These are phyloP conservation scores for Mugil cephalus DNA, from an alignment of 2,113 vertebrate species.

Conservation along the genomic window DNA sequence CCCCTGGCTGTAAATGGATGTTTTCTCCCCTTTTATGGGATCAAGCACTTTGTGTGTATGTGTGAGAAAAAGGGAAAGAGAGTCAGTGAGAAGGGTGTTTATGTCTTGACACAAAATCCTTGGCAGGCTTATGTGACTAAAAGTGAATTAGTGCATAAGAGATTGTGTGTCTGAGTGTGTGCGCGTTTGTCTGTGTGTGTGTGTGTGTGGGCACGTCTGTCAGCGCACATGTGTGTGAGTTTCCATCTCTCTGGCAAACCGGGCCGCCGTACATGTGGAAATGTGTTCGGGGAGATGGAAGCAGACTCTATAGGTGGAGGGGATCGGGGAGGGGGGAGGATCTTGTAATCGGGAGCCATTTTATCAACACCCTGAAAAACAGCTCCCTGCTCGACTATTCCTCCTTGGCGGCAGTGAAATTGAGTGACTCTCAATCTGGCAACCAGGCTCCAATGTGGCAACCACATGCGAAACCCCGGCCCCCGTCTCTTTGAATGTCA, in stretches of 20 bases:
- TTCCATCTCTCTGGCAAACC: slow-evolving; percentile 57
- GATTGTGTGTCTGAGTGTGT: slow-evolving; percentile 48
- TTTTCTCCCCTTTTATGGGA: slow-evolving; percentile 53
- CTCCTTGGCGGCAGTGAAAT: slow-evolving; percentile 55
- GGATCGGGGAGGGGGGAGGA: not conserved
- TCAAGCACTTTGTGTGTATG: slow-evolving; percentile 46
- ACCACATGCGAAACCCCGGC: slow-evolving; percentile 70
- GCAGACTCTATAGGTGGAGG: slow-evolving; percentile 16
- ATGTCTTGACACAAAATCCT: slow-evolving; percentile 68
- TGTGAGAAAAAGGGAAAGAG: slow-evolving; percentile 21
- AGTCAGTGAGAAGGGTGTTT: slow-evolving; percentile 57
- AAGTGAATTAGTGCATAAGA: slow-evolving; percentile 61
- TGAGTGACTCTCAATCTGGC: slow-evolving; percentile 66
- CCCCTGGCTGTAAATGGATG: slow-evolving; percentile 72
- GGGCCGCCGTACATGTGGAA: slow-evolving; percentile 59
- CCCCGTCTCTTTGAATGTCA: slow-evolving; percentile 59
- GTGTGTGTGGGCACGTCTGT: slow-evolving; percentile 67
- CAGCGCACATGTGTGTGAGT: slow-evolving; percentile 44
- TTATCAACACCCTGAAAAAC: slow-evolving; percentile 64
- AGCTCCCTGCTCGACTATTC: slow-evolving; percentile 54
- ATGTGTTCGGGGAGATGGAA: slow-evolving; percentile 54
- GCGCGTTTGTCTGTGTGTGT: slow-evolving; percentile 49
- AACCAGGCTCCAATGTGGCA: slow-evolving; percentile 72
- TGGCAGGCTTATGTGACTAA: slow-evolving; percentile 60
- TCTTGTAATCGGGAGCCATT: slow-evolving; percentile 53